Evolutionary conservation across 2,888 invertebrate species (phyloP).

Genomic region (Horisme vitalbata): DNA sequence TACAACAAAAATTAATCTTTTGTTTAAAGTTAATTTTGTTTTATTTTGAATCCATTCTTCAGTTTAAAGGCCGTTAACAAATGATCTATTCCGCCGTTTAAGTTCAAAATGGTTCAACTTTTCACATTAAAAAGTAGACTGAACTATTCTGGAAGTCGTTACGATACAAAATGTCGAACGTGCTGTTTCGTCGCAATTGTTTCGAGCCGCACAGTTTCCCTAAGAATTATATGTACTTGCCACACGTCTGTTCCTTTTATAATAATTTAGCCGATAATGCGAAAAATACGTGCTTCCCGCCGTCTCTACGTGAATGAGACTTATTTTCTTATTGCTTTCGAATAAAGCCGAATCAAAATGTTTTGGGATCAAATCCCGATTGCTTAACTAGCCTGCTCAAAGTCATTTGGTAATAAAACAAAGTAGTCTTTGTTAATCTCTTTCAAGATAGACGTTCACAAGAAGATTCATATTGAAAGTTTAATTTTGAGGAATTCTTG

Average conservation of each 20-base stretch:
- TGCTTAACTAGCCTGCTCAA: not conserved
- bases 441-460: no score
- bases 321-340: constrained; percentile 67
- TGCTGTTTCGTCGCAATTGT: constrained; percentile 55
- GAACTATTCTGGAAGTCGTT: constrained; percentile 37
- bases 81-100: constrained; percentile 29
- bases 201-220: constrained; percentile 49
- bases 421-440: no score
- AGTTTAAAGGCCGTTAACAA: constrained; percentile 12
- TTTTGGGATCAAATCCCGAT: constrained; percentile 29
- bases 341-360: constrained; percentile 71
- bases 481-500: no score
- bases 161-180: constrained; percentile 44
- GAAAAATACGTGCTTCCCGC: constrained; percentile 77
- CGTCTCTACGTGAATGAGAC: constrained; percentile 68
- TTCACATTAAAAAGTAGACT: constrained; percentile 33
- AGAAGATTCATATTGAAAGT: no score
- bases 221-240: constrained; percentile 56
- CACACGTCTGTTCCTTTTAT: constrained; percentile 73
- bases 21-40: no score
- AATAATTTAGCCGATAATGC: constrained; percentile 79
- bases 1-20: no score
- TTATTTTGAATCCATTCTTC: not conserved
- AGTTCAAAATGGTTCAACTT: constrained; percentile 32
- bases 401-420: no score